Evolutionary conservation across 92 coral and sea anemone genomes (phyloP).

Genomic region (Paragorgia papillata): DNA sequence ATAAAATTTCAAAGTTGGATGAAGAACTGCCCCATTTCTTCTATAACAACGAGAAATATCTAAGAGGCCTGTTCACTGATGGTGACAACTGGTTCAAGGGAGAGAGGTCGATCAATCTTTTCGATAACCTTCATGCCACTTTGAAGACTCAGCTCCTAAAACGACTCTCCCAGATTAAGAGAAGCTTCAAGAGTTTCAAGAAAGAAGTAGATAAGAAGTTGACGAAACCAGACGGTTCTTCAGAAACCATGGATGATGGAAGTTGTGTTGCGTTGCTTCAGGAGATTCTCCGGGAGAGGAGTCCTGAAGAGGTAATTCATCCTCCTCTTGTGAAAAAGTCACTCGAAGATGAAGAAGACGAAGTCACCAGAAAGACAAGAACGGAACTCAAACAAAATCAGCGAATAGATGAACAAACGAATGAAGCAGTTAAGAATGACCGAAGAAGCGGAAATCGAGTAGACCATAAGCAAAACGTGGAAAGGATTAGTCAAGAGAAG

Average conservation of each 20-base stretch:
- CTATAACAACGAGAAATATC: constrained; percentile 6
- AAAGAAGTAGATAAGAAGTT: not conserved
- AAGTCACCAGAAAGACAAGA: not conserved
- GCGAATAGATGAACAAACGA: not conserved
- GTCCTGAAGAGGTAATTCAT: too few relatives aligned
- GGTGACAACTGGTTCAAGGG: constrained; percentile 14
- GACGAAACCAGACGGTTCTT: too few relatives aligned
- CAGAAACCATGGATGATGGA: too few relatives aligned
- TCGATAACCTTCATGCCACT: not conserved
- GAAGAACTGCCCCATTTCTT: constrained; percentile 39
- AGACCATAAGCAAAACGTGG: not conserved
- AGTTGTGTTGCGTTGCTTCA: too few relatives aligned
- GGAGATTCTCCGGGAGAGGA: too few relatives aligned
- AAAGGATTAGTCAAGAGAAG: not conserved
- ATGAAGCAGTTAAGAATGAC: not conserved
- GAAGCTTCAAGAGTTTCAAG: not conserved
- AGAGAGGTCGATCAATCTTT: not conserved
- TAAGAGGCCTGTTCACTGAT: constrained; percentile 6
- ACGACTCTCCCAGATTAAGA: not conserved
- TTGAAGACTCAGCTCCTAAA: not conserved
- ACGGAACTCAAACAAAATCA: not conserved
- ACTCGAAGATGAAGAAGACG: not conserved
- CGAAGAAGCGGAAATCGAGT: not conserved
- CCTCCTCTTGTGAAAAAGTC: too few relatives aligned
- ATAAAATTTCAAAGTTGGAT: not conserved